Evolutionary conservation across 2,888 invertebrate species (phyloP).

Genomic region (Lamellibrachia columna): DNA sequence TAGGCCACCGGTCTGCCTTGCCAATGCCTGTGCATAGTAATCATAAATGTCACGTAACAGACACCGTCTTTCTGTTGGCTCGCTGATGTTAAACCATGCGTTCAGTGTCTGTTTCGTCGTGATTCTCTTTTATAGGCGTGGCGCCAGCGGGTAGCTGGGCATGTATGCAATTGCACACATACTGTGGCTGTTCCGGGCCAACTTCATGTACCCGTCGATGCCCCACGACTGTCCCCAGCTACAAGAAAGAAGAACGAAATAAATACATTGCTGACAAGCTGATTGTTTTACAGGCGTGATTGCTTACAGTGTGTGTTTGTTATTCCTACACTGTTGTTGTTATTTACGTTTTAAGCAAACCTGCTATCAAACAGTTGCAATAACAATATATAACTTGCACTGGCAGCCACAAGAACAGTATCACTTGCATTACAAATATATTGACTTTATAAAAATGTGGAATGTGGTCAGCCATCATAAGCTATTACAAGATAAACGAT

Average conservation of each 20-base stretch:
- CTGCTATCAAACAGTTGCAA: too few relatives aligned
- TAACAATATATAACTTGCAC: too few relatives aligned
- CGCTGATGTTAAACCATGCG: too few relatives aligned
- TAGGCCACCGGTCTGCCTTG: too few relatives aligned
- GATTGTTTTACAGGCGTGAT: background rate
- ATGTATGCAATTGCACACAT: constrained; percentile 87
- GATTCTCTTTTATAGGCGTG: background rate
- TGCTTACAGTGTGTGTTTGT: background rate
- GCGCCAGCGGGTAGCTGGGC: constrained; percentile 79
- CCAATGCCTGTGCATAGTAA: too few relatives aligned
- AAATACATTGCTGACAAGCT: background rate
- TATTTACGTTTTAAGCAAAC: too few relatives aligned
- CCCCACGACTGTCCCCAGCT: constrained; percentile 93
- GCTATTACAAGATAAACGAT: background rate
- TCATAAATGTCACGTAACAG: too few relatives aligned
- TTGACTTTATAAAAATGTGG: too few relatives aligned
- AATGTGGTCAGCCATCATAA: background rate
- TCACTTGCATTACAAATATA: too few relatives aligned
- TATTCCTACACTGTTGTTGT: too few relatives aligned
- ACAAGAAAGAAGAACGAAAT: constrained; percentile 31
- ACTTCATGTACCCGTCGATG: constrained; percentile 83
- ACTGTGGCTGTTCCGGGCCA: constrained; percentile 80
- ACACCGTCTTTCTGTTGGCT: too few relatives aligned
- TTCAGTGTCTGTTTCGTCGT: background rate
- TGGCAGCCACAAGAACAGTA: too few relatives aligned